Evolutionary conservation across 2,797 vertebrate species (phyloP), one percentile per base, ranked within the genome.

Genomic region (Tragopan temminckii): DNA sequence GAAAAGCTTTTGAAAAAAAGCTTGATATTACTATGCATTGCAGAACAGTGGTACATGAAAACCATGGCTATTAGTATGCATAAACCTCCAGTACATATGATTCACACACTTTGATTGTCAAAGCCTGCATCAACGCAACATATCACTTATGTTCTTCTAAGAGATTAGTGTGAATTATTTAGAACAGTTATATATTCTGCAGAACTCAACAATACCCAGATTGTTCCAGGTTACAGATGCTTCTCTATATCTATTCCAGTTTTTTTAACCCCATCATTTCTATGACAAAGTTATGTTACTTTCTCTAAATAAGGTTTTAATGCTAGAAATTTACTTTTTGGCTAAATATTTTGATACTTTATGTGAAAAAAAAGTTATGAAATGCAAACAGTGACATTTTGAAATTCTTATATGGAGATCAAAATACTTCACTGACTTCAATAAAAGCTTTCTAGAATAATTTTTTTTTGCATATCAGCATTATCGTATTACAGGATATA

Each of bases 401-500:
- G 27, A 80, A 86, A 88, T 62, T 85, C 80, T 88, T 85, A 68
- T 45, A 71, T 69, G 68, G 11, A 31, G 67, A 71, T 78, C 4
- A 80, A 89, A 89, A 11, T 5, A 35, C 83, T 90, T 94, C 5
- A 4, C 24, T 70, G 5, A n/a, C 31, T 93, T 78, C 62, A 61
- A 66, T 64, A 64, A 75, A 71, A 21, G 80, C 27, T 15, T 82
- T 42, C 64, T 36, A 66, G 53, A 19, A 48, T 64, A 68, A 58
- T 59, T n/a, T 83, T n/a, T 83, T 82, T 93, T 71, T 33, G 5
- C 23, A 45, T 36, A 38, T 61, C 33, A 77, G 20, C 23, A 71
- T 58, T 78, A 33, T 76, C 57, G 9, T 90, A 66, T 88, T 94
- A 76, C 55, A 92, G 64, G 70, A 86, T 61, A 68, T 85, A 85